phyloP scores from a whole-genome alignment of 2,888 invertebrate species.

The Eucera pruinosa region DNA sequence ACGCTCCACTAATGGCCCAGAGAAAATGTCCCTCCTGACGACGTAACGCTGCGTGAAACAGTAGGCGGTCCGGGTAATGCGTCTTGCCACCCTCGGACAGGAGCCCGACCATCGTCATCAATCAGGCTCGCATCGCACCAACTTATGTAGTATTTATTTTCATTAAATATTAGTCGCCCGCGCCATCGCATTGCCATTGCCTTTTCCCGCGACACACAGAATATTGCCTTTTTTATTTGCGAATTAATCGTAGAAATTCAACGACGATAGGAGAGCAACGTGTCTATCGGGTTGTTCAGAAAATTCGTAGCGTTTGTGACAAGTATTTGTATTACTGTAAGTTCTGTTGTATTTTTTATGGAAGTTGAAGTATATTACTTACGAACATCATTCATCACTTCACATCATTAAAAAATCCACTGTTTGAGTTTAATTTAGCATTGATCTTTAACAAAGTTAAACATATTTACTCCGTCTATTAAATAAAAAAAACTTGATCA shows the following conservation, averaged over 20 bases:
- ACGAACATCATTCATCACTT: too few species aligned
- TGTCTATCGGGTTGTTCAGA: too few species aligned
- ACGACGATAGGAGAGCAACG: background rate
- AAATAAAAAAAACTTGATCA: too few species aligned
- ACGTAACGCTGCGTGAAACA: slow-evolving; percentile 69
- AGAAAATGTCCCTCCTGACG: slow-evolving; percentile 71
- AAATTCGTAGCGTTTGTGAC: too few species aligned
- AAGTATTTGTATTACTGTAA: too few species aligned
- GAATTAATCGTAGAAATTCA: background rate
- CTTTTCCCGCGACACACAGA: background rate
- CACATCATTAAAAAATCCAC: too few species aligned
- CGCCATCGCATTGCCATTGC: slow-evolving; percentile 20
- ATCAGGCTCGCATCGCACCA: slow-evolving; percentile 80
- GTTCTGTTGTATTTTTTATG: too few species aligned
- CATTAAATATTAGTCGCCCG: slow-evolving; percentile 76
- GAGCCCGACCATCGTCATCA: slow-evolving; percentile 79
- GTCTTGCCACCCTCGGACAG: slow-evolving; percentile 82
- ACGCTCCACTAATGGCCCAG: slow-evolving; percentile 66
- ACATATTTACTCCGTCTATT: too few species aligned
- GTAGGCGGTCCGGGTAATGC: slow-evolving; percentile 80
- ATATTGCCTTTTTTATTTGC: background rate
- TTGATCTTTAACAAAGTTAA: too few species aligned
- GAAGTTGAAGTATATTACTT: too few species aligned
- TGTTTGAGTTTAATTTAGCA: too few species aligned
- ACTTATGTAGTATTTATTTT: slow-evolving; percentile 84